phyloP scores from a whole-genome alignment of 1,140 invertebrate genomes.

The Caenorhabditis remanei region DNA sequence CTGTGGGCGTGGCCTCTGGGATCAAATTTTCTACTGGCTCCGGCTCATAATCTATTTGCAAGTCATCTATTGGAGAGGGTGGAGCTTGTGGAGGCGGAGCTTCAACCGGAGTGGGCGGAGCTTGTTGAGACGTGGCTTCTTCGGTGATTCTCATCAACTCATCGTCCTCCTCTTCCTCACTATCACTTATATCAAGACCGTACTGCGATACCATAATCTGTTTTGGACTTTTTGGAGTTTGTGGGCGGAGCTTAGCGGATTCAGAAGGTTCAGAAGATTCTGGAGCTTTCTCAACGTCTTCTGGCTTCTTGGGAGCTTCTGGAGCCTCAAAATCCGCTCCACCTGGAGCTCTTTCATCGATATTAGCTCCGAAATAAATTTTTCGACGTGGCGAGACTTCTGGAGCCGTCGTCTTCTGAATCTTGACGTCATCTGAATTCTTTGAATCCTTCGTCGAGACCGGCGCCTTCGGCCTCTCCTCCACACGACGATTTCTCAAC shows the following conservation, averaged over 20 bases:
- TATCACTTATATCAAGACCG: constrained; percentile 31
- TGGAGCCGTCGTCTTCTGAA: too few relatives aligned
- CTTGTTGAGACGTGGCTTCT: constrained; percentile 2
- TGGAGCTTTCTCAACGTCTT: not conserved
- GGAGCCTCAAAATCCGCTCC: not conserved
- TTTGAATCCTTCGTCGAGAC: too few relatives aligned
- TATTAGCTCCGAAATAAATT: too few relatives aligned
- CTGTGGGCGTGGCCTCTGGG: too few relatives aligned
- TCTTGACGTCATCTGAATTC: too few relatives aligned
- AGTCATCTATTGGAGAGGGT: too few relatives aligned
- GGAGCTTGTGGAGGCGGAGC: not conserved
- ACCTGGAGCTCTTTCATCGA: too few relatives aligned
- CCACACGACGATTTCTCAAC: not conserved
- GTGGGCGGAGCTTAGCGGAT: not conserved
- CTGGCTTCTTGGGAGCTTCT: not conserved
- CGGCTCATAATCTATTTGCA: too few relatives aligned
- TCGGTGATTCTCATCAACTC: not conserved
- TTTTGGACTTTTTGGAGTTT: not conserved
- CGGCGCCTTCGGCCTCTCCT: not conserved
- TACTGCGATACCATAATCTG: not conserved
- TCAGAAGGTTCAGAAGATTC: not conserved
- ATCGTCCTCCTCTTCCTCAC: constrained; percentile 19
- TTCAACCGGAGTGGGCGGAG: not conserved
- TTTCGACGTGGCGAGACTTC: too few relatives aligned
- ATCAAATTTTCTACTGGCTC: not conserved